phyloP scores from a whole-genome alignment of 2,888 invertebrate species.

The Plebejus melissa region DNA sequence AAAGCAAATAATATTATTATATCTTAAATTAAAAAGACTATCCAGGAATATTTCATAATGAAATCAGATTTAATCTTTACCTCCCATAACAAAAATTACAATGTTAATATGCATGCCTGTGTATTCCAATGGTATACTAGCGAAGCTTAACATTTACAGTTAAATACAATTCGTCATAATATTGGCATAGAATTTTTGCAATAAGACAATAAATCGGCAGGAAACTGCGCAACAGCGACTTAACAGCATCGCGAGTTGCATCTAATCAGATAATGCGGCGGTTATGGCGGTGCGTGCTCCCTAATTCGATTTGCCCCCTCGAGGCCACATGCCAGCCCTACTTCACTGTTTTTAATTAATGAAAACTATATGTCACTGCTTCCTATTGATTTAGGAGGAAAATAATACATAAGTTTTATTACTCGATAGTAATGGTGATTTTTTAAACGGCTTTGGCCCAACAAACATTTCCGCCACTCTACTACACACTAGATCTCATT shows the following conservation, averaged over 20 bases:
- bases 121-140: too few relatives aligned
- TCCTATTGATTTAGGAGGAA: conserved; percentile 10
- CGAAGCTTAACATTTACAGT: neutral
- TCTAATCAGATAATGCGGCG: conserved; percentile 51
- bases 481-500: too few relatives aligned
- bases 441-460: too few relatives aligned
- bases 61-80: too few relatives aligned
- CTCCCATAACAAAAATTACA: too few relatives aligned
- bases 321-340: conserved; percentile 48
- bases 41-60: too few relatives aligned
- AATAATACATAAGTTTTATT: neutral
- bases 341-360: conserved; percentile 63
- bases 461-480: too few relatives aligned
- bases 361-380: conserved; percentile 36
- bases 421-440: too few relatives aligned
- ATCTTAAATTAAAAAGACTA: too few relatives aligned
- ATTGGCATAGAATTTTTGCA: neutral
- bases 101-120: too few relatives aligned
- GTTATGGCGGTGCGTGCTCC: conserved; percentile 44
- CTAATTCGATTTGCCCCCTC: conserved; percentile 48
- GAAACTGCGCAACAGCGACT: conserved; percentile 38
- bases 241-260: conserved; percentile 43
- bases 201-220: conserved; percentile 32
- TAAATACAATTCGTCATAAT: neutral
- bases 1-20: too few relatives aligned